Evolutionary conservation across 2,888 invertebrate species (phyloP).

Genomic region (Julus scandinavius): DNA sequence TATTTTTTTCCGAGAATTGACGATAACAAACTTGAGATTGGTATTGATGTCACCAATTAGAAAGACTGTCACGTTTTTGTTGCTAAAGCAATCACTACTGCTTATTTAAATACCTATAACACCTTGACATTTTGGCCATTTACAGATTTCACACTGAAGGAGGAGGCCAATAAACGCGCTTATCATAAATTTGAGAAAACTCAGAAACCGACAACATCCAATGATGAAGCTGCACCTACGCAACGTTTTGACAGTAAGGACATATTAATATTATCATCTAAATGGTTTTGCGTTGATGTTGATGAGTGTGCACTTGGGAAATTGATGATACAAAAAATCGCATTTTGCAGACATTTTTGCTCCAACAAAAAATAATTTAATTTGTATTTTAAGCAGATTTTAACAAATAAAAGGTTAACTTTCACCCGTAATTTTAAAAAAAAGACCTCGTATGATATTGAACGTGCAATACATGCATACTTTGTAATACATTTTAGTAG

Average conservation of each 20-base stretch:
- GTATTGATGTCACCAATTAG: not conserved
- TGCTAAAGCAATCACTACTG: constrained; percentile 2
- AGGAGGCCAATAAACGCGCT: constrained; percentile 90
- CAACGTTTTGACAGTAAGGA: constrained; percentile 71
- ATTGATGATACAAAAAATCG: not conserved
- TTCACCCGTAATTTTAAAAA: too few relatives aligned
- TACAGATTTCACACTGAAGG: constrained; percentile 71
- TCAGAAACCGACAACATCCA: constrained; percentile 68
- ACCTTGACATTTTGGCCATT: not conserved
- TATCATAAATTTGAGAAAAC: constrained; percentile 91
- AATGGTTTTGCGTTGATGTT: not conserved
- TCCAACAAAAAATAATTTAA: not conserved
- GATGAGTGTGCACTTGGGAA: not conserved
- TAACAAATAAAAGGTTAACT: too few relatives aligned
- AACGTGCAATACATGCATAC: too few relatives aligned
- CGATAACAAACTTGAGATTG: too few relatives aligned
- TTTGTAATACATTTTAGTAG: too few relatives aligned
- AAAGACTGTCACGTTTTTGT: not conserved
- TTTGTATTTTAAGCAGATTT: too few relatives aligned
- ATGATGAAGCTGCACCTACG: constrained; percentile 78
- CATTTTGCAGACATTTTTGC: not conserved
- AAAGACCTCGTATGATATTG: too few relatives aligned
- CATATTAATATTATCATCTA: constrained; percentile 33
- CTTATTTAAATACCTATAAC: constrained; percentile 48
- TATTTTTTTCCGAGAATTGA: too few relatives aligned